phyloP scores from a whole-genome alignment of 2,797 vertebrate genomes.

The Pseudochromis fuscus region DNA sequence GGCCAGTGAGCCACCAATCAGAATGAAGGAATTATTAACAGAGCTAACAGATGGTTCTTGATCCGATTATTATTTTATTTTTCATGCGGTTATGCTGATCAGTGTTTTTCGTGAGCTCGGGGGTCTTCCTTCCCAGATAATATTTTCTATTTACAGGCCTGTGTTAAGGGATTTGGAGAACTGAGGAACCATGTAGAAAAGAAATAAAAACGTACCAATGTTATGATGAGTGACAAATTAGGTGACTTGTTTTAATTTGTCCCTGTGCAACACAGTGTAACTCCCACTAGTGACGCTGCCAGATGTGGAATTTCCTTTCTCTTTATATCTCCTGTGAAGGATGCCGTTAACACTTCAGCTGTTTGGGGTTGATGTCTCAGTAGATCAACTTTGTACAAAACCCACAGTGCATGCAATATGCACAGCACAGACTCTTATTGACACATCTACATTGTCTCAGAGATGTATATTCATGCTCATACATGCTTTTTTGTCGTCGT shows the following conservation, averaged over 20 bases:
- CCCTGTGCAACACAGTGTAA: conserved; percentile 1
- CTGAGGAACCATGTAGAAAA: conserved; percentile 2
- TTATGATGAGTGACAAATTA: conserved; percentile 23
- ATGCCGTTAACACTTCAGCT: conserved; percentile 1
- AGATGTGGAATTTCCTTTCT: conserved; percentile 18
- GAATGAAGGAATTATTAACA: background rate
- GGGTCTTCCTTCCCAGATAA: conserved; percentile 5
- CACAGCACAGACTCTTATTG: background rate
- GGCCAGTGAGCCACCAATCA: background rate
- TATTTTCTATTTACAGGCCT: conserved; percentile 8
- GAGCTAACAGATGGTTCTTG: background rate
- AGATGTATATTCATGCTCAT: background rate
- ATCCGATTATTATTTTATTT: background rate
- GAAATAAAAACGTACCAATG: conserved; percentile 16
- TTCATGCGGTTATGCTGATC: conserved; percentile 9
- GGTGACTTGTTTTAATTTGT: conserved; percentile 28
- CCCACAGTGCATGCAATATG: background rate
- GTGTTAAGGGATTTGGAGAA: conserved; percentile 6
- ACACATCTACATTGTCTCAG: background rate
- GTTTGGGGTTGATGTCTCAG: conserved; percentile 21
- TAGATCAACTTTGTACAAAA: conserved; percentile 13
- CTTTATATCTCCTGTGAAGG: background rate
- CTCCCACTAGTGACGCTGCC: background rate
- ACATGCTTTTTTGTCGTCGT: conserved; percentile 1
- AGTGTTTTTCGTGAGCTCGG: conserved; percentile 10